Evolutionary conservation across 2,797 vertebrate genomes (phyloP), one percentile per base, ranked within the genome.

Genomic region (Mus caroli): DNA sequence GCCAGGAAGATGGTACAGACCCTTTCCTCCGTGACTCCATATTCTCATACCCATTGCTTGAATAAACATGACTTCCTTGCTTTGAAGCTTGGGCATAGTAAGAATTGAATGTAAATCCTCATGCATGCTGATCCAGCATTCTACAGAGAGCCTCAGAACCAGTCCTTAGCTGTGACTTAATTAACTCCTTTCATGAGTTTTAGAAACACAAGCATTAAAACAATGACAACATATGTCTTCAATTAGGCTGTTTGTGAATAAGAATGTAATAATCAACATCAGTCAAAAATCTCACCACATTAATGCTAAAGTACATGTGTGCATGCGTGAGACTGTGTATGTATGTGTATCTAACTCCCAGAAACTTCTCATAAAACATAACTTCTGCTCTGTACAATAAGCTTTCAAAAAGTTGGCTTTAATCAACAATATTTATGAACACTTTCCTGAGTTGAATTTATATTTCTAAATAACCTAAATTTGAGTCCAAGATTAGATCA

Each of bases 321-420:
- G 34, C 1, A 3, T 31, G 43, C 15, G 1, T 9, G 50, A 50
- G 50, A 11, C 9, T 20, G 50, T 54, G 31, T 10, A 17, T 52
- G 31, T 40, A 8, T 83, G 14, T 58, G 67, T 52, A 79, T 75
- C n/a, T 60, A 93, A 94, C 15, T 80, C n/a, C 56, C 43, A 91
- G 3, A 37, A 76, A 79, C 5, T 37, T 93, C 56, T 88, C 77
- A 88, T 56, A 64, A 88, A 79, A 69, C 20, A 4, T 54, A 91
- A 69, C 26, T 92, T 94, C 24, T 86, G n/a, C 71, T 84, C 77
- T 86, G 12, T 50, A 58, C 46, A 52, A 52, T 52, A 52, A 24
- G 1, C n/a, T 80, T 82, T 85, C 14, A 84, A 60, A 92, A 90
- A 79, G 26, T 88, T 94, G 64, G 22, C 71, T 96, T 75, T 84